Evolutionary conservation across 2,797 vertebrate genomes (phyloP), one percentile per base, ranked within the genome.

Genomic region (Limosa lapponica): DNA sequence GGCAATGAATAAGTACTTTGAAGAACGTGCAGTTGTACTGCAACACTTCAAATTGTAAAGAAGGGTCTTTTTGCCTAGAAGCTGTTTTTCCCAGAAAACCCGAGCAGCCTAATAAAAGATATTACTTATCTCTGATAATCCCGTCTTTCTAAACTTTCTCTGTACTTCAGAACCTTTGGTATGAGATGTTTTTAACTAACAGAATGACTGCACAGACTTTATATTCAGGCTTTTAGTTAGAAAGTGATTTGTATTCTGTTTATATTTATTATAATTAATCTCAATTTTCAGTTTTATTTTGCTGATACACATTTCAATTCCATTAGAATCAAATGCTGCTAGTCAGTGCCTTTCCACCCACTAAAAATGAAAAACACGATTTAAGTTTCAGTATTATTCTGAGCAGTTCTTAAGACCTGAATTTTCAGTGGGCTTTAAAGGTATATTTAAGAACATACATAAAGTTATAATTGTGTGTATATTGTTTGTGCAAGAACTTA

Each of bases 281-380:
- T 86, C 41, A 48, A 55, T 62, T 89, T 90, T 92, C 69, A 62
- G 55, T 69, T 91, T 82, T 64, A 86, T 74, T 92, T 93, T 94
- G 43, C 75, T 86, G 72, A 92, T 49, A 41, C 1, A 61, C 2
- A 2, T 78, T 54, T 72, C 41, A 43, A 28, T 73, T 75, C 44
- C 16, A 44, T 67, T 57, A 81, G 58, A 74, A 93, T 44, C n/a
- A 84, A 90, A 52, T 36, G 52, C 30, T 93, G 54, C 54, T 73
- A 36, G 6, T 73, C 57, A n/a, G 23, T 70, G 48, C 12, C 66
- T 52, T 91, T 86, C 78, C n/a, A 92, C 32, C 16, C n/a, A 89
- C 73, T 88, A 52, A 88, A 88, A 43, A 62, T 0, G 0, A 57
- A 89, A 86, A 74, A 8, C n/a, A 37, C 39, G 48, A 48, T 72